phyloP scores from a whole-genome alignment of 30 jellyfish, hydroid and myxozoan genomes.

The Pelagia noctiluca region DNA sequence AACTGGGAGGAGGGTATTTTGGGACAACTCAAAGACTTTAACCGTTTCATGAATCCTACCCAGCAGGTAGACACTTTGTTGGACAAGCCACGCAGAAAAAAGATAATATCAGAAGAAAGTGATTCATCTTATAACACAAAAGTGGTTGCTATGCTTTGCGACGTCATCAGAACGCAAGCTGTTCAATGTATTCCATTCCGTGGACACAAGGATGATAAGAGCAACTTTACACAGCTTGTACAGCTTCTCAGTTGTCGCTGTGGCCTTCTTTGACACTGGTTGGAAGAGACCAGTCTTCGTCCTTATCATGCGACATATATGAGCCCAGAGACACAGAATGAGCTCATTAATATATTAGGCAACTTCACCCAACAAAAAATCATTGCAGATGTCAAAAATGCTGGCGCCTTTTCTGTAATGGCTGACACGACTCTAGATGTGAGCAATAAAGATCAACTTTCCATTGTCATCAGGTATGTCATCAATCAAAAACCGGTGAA shows the following conservation, averaged over 20 bases:
- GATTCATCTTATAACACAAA: conserved; percentile 28
- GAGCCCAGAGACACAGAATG: conserved; percentile 36
- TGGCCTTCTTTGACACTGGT: conserved; percentile 12
- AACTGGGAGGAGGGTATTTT: no score
- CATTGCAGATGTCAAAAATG: not conserved
- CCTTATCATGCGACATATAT: conserved; percentile 31
- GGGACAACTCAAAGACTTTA: conserved; percentile 36
- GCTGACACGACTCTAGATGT: conserved; percentile 57
- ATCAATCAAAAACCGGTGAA: conserved; percentile 42
- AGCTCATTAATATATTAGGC: conserved; percentile 6
- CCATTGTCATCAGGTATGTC: conserved; percentile 48
- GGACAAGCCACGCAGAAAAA: conserved; percentile 40
- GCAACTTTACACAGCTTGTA: conserved; percentile 12
- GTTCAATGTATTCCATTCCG: conserved; percentile 24
- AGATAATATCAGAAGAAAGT: conserved; percentile 12
- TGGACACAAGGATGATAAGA: conserved; percentile 27
- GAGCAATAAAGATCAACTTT: conserved; percentile 48
- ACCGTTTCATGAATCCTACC: conserved; percentile 39
- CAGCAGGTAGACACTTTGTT: conserved; percentile 44
- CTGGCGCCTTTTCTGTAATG: conserved; percentile 15
- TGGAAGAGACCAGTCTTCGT: not conserved
- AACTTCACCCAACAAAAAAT: not conserved
- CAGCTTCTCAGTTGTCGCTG: conserved; percentile 22
- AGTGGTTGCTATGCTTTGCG: conserved; percentile 33
- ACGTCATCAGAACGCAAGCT: conserved; percentile 19